Percentiles rank a stretch among this genome's conserved stretches.
These are phyloP conservation scores for Pelosia muscerda DNA, from an alignment of 2,888 invertebrate genomes.

Conservation along the genomic window DNA sequence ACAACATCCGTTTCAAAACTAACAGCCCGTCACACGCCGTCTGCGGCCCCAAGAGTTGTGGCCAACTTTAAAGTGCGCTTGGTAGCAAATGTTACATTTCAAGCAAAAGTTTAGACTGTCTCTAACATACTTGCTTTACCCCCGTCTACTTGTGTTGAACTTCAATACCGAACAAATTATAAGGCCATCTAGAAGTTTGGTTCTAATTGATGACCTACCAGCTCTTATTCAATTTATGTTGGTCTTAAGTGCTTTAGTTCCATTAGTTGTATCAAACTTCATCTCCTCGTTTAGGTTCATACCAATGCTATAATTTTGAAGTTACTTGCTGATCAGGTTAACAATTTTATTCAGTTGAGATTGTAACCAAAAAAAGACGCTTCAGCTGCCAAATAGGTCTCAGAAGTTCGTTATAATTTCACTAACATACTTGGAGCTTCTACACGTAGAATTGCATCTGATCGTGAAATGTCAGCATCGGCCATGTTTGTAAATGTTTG, in stretches of 20 bases:
- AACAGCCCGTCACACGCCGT: conserved; percentile 30
- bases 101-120: conserved; percentile 41
- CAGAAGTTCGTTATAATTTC: background rate
- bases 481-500: no score
- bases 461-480: no score
- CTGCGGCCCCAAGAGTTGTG: conserved; percentile 51
- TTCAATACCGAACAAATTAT: conserved; percentile 43
- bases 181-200: conserved; percentile 37
- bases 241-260: background rate
- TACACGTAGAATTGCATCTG: no score
- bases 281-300: background rate
- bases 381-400: background rate
- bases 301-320: background rate
- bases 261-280: background rate
- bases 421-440: no score
- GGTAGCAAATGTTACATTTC: conserved; percentile 58
- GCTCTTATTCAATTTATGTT: conserved; percentile 24
- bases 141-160: conserved; percentile 25
- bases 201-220: conserved; percentile 34
- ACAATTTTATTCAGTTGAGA: background rate
- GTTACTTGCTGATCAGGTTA: background rate
- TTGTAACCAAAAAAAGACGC: background rate
- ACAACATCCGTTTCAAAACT: conserved; percentile 19
- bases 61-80: conserved; percentile 66
- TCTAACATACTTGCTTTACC: conserved; percentile 39